A percentile compares a stretch with the other conserved stretches of the same genome.
Conservation (phyloP, 2,113 vertebrate species). For the Vulpes lagopus region DNA sequence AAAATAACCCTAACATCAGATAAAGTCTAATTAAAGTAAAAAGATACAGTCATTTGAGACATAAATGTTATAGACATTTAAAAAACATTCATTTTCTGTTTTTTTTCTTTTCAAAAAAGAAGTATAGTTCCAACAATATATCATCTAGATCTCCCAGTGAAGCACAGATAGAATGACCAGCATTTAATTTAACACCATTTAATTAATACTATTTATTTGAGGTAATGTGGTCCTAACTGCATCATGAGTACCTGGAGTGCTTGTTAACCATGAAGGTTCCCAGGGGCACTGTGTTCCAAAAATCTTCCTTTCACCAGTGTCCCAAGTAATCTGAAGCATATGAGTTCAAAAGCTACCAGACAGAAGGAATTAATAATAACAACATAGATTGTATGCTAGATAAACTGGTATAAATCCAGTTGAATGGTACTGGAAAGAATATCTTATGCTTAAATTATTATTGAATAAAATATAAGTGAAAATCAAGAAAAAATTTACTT, state of each 20-base stretch:
- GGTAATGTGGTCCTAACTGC: neutral
- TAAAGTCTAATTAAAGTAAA: neutral
- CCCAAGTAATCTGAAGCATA: neutral
- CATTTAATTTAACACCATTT: neutral
- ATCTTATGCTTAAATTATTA: constrained; percentile 13
- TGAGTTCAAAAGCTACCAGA: constrained; percentile 22
- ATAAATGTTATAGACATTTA: neutral
- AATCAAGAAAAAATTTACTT: constrained; percentile 12
- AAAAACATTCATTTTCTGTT: neutral
- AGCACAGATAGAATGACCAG: neutral
- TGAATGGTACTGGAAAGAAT: neutral
- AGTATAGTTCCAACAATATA: neutral
- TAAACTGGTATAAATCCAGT: neutral
- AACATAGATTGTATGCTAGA: neutral
- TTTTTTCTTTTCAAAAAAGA: neutral
- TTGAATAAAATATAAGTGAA: neutral
- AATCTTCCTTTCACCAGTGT: neutral
- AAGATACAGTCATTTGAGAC: constrained; percentile 13
- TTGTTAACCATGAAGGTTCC: neutral
- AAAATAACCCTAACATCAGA: neutral
- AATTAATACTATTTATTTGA: constrained; percentile 43
- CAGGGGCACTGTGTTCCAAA: neutral
- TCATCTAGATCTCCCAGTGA: neutral
- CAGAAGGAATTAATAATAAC: neutral
- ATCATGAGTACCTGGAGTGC: neutral